Evolutionary conservation across 2,888 invertebrate species (phyloP), one percentile per base, ranked within the genome.

Genomic region (Desoria tigrina): DNA sequence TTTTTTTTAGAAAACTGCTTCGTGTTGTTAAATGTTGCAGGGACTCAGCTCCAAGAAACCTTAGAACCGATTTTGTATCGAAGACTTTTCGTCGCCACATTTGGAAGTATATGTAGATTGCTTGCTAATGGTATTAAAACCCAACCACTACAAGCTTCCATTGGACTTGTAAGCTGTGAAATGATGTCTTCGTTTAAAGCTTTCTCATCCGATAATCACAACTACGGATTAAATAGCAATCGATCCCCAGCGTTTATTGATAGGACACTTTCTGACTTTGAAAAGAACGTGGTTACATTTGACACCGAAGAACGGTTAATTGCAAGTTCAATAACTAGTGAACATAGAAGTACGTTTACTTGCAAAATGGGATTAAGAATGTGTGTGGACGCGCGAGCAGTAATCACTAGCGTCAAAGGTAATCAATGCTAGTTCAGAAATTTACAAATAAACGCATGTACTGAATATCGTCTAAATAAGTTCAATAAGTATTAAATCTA

Each of bases 341-440:
- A n/a, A n/a, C n/a, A n/a, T n/a, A n/a, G n/a, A n/a, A n/a, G n/a
- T n/a, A n/a, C n/a, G n/a, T n/a, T n/a, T n/a, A n/a, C n/a, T n/a
- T n/a, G n/a, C n/a, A n/a, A 32, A 45, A n/a, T 45, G 4, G 45
- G 27, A 14, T n/a, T 57, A 9, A 37, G 37, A 7, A 23, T 57
- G 37, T 57, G 57, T 21, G n/a, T 57, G 2, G 57, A 57, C 26
- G 57, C 57, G 6, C n/a, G n/a, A n/a, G n/a, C n/a, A n/a, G n/a
- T n/a, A n/a, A n/a, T n/a, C n/a, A n/a, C n/a, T n/a, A n/a, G n/a
- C n/a, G n/a, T n/a, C n/a, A 9, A 7, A 16, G 9, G 32, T 23
- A 14, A 37, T 18, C 11, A 18, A 32, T 27, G 18, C 55, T n/a
- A 14, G 4, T 32, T 14, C 28, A 32, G 37, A n/a, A n/a, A n/a